A percentile compares a stretch with the other conserved stretches of the same genome.
phyloP scores from a whole-genome alignment of 2,113 vertebrate genomes.

The Pachypanchax playfairii region DNA sequence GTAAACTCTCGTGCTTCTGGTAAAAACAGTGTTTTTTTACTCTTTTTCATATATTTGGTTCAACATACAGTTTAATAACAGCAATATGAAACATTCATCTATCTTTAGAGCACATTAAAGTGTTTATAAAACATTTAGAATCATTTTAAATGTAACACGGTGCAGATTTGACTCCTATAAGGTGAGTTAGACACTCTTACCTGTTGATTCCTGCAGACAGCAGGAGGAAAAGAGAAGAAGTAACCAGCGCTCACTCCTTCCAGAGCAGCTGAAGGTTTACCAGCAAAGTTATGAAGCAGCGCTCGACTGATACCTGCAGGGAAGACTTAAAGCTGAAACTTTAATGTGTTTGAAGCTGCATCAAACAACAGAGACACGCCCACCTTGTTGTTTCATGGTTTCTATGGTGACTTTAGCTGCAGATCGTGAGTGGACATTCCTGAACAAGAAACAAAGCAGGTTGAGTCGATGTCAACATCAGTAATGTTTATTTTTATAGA shows the following conservation, averaged over 20 bases:
- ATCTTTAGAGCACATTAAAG: too few species aligned
- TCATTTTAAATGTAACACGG: too few species aligned
- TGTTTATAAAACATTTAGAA: too few species aligned
- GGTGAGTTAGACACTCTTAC: conserved; percentile 34
- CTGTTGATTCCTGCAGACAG: conserved; percentile 57
- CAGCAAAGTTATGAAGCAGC: conserved; percentile 72
- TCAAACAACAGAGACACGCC: background rate
- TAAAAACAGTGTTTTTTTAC: too few species aligned
- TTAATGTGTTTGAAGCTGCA: background rate
- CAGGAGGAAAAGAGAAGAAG: conserved; percentile 68
- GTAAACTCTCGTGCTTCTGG: too few species aligned
- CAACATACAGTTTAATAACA: too few species aligned
- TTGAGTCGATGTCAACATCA: too few species aligned
- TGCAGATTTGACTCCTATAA: too few species aligned
- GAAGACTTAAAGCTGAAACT: rapidly evolving
- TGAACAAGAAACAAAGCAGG: conserved; percentile 41
- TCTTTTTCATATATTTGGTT: too few species aligned
- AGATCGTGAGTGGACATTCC: conserved; percentile 73
- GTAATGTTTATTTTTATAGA: too few species aligned
- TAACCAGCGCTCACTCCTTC: conserved; percentile 65
- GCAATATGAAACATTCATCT: too few species aligned
- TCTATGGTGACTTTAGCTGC: conserved; percentile 56
- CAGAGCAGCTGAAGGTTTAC: conserved; percentile 64
- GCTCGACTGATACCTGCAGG: conserved; percentile 43
- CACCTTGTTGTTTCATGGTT: conserved; percentile 72